Percentiles rank a stretch among this genome's conserved stretches.
These are phyloP conservation scores for Corbicula japonica DNA, from an alignment of 2,888 invertebrate species.

Conservation along the genomic window DNA sequence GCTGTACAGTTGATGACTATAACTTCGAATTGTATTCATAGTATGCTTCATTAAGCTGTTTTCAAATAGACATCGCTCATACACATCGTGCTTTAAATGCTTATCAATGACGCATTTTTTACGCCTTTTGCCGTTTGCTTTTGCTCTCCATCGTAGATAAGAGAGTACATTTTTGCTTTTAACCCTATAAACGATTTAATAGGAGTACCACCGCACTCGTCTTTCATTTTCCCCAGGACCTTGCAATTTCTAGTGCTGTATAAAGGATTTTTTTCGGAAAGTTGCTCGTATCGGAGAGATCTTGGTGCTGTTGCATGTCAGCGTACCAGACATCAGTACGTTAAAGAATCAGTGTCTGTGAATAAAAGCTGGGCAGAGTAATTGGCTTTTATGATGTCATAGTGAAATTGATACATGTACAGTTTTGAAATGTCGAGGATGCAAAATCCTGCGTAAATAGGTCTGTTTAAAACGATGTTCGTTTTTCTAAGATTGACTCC, in stretches of 20 bases:
- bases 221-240: conserved; percentile 47
- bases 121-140: conserved; percentile 28
- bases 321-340: conserved; percentile 17
- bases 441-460: conserved; percentile 18
- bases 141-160: conserved; percentile 17
- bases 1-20: conserved; percentile 37
- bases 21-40: conserved; percentile 48
- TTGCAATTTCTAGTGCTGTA: conserved; percentile 23
- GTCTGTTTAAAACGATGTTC: conserved; percentile 15
- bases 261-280: conserved; percentile 9
- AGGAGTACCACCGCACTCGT: conserved; percentile 28
- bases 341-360: conserved; percentile 24
- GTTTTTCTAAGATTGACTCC: conserved; percentile 17
- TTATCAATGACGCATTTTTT: conserved; percentile 46
- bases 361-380: conserved; percentile 31
- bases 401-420: conserved; percentile 49
- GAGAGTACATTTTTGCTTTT: conserved; percentile 45
- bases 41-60: conserved; percentile 9
- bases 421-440: too few relatives aligned
- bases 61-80: conserved; percentile 18
- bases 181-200: conserved; percentile 34
- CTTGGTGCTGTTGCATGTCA: conserved; percentile 32
- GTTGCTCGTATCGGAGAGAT: conserved; percentile 35
- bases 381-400: conserved; percentile 29
- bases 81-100: conserved; percentile 42